Percentiles rank a stretch among this genome's conserved stretches.
phyloP scores from a whole-genome alignment of 2,113 vertebrate genomes.

The Naja naja region DNA sequence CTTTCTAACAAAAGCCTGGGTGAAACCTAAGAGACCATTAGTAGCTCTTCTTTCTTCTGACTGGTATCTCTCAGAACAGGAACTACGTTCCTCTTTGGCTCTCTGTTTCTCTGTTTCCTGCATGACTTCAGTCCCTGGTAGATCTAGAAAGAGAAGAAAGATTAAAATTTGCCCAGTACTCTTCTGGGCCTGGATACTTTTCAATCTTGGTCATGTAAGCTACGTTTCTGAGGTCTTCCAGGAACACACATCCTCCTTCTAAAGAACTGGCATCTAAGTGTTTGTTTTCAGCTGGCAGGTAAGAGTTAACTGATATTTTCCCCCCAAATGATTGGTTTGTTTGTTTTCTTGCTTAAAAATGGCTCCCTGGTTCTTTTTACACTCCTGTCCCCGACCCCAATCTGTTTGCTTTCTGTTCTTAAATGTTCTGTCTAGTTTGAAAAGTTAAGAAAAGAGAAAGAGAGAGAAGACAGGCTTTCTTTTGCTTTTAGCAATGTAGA shows the following conservation, averaged over 20 bases:
- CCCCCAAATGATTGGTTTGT: background rate
- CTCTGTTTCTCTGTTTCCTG: constrained; percentile 61
- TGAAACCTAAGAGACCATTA: constrained; percentile 62
- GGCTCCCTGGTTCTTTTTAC: background rate
- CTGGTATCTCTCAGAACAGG: constrained; percentile 68
- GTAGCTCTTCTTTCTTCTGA: constrained; percentile 68
- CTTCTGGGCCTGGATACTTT: constrained; percentile 63
- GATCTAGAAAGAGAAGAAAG: constrained; percentile 59
- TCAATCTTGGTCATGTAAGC: constrained; percentile 55
- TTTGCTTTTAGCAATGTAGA: background rate
- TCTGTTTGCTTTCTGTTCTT: constrained; percentile 24
- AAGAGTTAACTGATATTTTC: constrained; percentile 56
- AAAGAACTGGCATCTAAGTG: constrained; percentile 36
- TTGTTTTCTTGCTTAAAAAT: background rate
- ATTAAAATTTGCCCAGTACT: constrained; percentile 57
- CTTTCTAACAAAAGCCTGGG: constrained; percentile 74
- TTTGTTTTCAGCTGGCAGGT: constrained; percentile 62
- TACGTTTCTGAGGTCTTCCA: constrained; percentile 46
- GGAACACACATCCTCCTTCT: constrained; percentile 29
- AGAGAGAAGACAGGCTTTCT: constrained; percentile 9
- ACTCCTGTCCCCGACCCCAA: background rate
- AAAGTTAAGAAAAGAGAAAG: constrained; percentile 9
- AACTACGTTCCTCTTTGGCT: constrained; percentile 54
- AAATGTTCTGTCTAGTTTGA: constrained; percentile 9
- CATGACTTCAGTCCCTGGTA: constrained; percentile 69